Percentiles rank a stretch among this genome's conserved stretches.
phyloP scores from a whole-genome alignment of 2,113 vertebrate genomes.

The Oenanthe melanoleuca region DNA sequence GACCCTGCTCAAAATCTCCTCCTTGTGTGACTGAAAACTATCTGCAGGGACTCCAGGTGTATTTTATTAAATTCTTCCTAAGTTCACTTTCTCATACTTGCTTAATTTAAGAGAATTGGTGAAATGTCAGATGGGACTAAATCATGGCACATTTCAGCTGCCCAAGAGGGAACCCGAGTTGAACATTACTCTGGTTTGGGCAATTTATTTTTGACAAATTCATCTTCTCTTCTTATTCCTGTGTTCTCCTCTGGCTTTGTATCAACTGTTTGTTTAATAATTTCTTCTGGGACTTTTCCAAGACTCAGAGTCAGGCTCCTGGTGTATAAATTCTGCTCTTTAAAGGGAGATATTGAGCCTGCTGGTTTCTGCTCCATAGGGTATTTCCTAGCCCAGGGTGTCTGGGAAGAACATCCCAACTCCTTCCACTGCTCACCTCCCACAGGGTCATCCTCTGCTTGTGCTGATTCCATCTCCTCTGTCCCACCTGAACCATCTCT shows the following conservation, averaged over 20 bases:
- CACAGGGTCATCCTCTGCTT: accelerated
- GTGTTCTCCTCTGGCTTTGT: not conserved
- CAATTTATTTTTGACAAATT: not conserved
- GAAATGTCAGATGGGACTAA: not conserved
- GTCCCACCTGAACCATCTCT: not conserved
- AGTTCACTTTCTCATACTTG: not conserved
- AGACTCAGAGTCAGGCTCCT: not conserved
- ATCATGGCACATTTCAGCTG: not conserved
- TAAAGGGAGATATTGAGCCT: not conserved
- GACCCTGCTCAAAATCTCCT: not conserved
- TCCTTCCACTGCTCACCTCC: not conserved
- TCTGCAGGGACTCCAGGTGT: not conserved
- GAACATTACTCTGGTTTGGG: not conserved
- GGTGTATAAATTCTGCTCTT: not conserved
- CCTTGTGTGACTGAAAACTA: not conserved
- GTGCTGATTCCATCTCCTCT: not conserved
- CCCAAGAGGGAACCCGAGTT: not conserved
- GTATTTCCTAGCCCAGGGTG: not conserved
- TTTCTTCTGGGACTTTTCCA: not conserved
- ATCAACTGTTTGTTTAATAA: not conserved
- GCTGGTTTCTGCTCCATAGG: accelerated
- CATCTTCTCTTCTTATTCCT: not conserved
- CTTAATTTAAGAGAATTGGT: not conserved
- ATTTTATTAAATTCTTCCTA: not conserved
- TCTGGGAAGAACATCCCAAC: not conserved